A percentile compares a stretch with the other conserved stretches of the same genome.
phyloP scores from a whole-genome alignment of 2,113 vertebrate species.

The Gasterosteus aculeatus region DNA sequence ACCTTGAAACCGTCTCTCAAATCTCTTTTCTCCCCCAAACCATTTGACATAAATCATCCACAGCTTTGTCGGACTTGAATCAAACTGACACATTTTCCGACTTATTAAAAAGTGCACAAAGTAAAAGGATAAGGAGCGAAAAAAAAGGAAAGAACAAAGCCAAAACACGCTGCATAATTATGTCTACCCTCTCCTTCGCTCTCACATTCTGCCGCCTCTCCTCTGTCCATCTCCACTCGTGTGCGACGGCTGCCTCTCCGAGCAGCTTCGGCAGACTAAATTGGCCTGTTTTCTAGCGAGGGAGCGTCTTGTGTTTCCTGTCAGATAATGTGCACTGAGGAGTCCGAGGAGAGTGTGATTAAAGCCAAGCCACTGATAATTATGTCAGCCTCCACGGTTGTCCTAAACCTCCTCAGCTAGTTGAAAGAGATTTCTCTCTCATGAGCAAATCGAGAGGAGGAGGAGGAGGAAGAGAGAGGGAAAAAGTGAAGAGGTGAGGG shows the following conservation, averaged over 20 bases:
- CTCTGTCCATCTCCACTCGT: conserved; percentile 53
- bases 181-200: conserved; percentile 25
- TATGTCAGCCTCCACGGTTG: conserved; percentile 80
- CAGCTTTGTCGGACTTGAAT: conserved; percentile 72
- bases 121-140: conserved; percentile 35
- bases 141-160: conserved; percentile 60
- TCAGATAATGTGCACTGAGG: conserved; percentile 80
- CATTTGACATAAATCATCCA: conserved; percentile 72
- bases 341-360: conserved; percentile 82
- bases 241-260: conserved; percentile 63
- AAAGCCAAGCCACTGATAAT: conserved; percentile 82
- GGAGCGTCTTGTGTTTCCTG: conserved; percentile 77
- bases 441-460: conserved; percentile 69
- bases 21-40: conserved; percentile 62
- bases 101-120: conserved; percentile 71
- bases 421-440: conserved; percentile 82
- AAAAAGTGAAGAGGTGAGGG: conserved; percentile 52
- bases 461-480: conserved; percentile 34
- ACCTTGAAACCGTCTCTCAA: conserved; percentile 69
- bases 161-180: conserved; percentile 62
- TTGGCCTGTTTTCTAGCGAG: conserved; percentile 77
- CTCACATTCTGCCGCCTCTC: conserved; percentile 40
- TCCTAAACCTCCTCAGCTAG: conserved; percentile 76
- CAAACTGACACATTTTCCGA: conserved; percentile 67
- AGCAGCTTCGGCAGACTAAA: conserved; percentile 74